A percentile compares a stretch with the other conserved stretches of the same genome.
Evolutionary conservation across 2,113 vertebrate genomes (phyloP).

Genomic region (Apodemus speciosus): DNA sequence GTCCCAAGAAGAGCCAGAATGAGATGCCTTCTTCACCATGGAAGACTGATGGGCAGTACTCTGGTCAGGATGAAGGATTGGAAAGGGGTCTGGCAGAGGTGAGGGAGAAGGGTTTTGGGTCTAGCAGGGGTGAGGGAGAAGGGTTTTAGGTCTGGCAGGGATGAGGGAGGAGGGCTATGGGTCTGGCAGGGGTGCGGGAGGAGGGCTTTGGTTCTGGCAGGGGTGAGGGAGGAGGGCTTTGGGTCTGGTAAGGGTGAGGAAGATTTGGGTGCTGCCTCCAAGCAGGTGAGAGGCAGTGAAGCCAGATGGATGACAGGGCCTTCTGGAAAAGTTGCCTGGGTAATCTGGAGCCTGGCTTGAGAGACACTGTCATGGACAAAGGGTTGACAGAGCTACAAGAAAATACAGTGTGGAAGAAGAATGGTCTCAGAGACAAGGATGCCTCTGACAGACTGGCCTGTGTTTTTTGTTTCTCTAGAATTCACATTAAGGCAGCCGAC

Average conservation of each 20-base stretch:
- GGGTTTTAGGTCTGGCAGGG: neutral
- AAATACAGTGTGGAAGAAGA: neutral
- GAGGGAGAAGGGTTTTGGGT: neutral
- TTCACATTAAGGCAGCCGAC: neutral
- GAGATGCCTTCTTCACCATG: neutral
- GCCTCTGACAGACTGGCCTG: neutral
- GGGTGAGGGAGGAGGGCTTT: too few species aligned
- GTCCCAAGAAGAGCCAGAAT: neutral
- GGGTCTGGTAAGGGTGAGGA: too few species aligned
- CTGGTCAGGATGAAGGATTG: neutral
- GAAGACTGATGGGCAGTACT: neutral
- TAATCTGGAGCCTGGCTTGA: neutral
- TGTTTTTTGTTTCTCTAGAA: neutral
- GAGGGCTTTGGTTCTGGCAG: neutral
- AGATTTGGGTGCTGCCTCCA: neutral
- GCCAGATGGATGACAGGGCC: neutral
- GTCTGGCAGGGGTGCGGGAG: too few species aligned
- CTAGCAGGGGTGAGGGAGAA: neutral
- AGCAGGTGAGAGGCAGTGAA: neutral
- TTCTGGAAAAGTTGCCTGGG: neutral
- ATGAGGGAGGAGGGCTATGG: too few species aligned
- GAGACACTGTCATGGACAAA: neutral
- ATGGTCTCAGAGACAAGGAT: neutral
- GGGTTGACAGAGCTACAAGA: neutral
- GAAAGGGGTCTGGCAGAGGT: neutral